phyloP scores from a whole-genome alignment of 2,113 vertebrate species.

The Aptenodytes patagonicus region DNA sequence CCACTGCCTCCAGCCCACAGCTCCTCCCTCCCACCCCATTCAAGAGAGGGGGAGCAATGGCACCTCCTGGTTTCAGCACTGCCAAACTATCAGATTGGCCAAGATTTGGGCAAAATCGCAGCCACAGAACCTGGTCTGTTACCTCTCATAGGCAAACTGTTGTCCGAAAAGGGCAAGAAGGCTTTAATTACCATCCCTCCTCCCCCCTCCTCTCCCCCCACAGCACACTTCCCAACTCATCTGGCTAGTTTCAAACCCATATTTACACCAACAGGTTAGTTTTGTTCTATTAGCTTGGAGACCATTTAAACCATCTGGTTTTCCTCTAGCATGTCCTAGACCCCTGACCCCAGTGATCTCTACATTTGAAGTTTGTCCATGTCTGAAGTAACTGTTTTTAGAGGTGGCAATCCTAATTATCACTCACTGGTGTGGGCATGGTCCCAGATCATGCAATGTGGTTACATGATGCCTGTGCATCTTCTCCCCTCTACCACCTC shows the following conservation, averaged over 20 bases:
- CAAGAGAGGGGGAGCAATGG: background rate
- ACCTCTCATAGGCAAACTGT: background rate
- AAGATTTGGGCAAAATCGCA: background rate
- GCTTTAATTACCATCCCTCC: background rate
- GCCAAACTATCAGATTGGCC: background rate
- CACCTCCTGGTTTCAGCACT: background rate
- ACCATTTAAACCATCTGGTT: conserved; percentile 50
- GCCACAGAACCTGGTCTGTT: background rate
- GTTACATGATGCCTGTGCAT: background rate
- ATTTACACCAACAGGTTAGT: conserved; percentile 36
- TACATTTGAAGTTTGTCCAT: background rate
- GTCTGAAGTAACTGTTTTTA: conserved; percentile 40
- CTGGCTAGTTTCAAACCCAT: conserved; percentile 53
- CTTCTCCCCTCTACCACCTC: background rate
- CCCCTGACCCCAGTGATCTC: conserved; percentile 11
- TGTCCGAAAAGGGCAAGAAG: background rate
- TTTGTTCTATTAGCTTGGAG: conserved; percentile 7
- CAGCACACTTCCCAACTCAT: background rate
- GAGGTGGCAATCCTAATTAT: conserved; percentile 49
- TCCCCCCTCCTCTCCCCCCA: background rate
- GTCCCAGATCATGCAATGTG: background rate
- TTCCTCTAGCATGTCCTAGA: conserved; percentile 31
- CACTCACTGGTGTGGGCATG: background rate
- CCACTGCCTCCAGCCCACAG: background rate
- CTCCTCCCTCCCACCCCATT: accelerated